Evolutionary conservation across 2,888 invertebrate genomes (phyloP), one percentile per base, ranked within the genome.

Genomic region (Antheraea assamensis): DNA sequence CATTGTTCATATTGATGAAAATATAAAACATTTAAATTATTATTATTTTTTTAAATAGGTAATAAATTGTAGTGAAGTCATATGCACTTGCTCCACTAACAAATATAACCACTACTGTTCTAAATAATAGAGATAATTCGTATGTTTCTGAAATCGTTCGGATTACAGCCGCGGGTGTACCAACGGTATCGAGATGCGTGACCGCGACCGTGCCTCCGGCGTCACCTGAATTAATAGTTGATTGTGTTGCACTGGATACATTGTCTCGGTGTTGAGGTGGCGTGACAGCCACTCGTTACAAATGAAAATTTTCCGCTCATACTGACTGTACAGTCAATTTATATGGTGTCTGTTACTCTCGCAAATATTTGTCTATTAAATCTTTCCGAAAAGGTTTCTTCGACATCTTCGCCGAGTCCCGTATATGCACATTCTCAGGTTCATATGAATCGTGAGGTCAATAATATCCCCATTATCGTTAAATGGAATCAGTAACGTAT

Each of bases 251-350:
- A 84, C 86, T 83, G 85, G 83, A 83, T 85, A 85, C 85, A 88
- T 87, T 88, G 87, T 87, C 86, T 87, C 78, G 81, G 76, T 72
- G 79, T 74, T 81, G 82, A 81, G 81, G 79, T 88, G 83, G 85
- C 90, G 90, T 90, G 90, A 88, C 88, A 85, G 82, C 78, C 85
- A 87, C 89, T 90, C 89, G 89, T 91, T 90, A 89, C 81, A 82
- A 81, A 76, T 80, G 81, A 83, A 87, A 88, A 89, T 90, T 90
- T 90, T 90, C 90, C 88, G 90, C 82, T 64, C 61, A 13, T 30
- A 4, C 17, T 3, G 30, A 4, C 17, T 3, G 30, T 64, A 30
- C 27, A 64, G 27, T 64, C 5, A 27, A 64, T 30, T 27, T 17
- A 30, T 24, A 24, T 7, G 61, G 52, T 21, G 13, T 24, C 13